phyloP scores from a whole-genome alignment of 1,140 invertebrate genomes.

The Augochlora pura region DNA sequence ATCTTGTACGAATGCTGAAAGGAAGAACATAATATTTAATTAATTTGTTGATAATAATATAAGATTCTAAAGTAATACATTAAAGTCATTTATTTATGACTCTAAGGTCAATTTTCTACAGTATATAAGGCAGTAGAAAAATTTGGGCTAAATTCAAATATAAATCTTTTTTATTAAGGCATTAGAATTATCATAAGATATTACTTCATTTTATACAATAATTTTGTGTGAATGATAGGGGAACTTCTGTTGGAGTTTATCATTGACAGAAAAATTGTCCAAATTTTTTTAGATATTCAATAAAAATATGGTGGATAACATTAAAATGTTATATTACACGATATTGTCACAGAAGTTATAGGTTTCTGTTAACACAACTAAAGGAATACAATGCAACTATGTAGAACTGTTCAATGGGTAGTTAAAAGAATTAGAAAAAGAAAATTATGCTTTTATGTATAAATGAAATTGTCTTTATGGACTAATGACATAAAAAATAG shows the following conservation, averaged over 20 bases:
- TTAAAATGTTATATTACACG: neutral
- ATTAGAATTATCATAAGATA: too few relatives aligned
- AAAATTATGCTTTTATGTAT: neutral
- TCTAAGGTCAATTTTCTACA: too few relatives aligned
- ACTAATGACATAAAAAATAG: neutral
- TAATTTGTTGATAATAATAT: too few relatives aligned
- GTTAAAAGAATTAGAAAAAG: neutral
- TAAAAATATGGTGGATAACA: too few relatives aligned
- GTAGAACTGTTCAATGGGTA: neutral
- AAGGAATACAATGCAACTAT: neutral
- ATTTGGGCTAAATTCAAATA: too few relatives aligned
- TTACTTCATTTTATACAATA: too few relatives aligned
- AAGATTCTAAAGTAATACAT: neutral
- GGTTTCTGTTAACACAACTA: neutral
- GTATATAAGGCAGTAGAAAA: too few relatives aligned
- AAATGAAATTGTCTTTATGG: neutral
- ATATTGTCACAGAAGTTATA: neutral
- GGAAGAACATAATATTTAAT: neutral
- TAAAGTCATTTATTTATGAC: too few relatives aligned
- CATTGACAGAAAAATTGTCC: too few relatives aligned
- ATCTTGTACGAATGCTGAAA: constrained; percentile 86
- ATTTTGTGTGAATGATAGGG: too few relatives aligned
- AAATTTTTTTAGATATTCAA: neutral
- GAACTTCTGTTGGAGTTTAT: too few relatives aligned
- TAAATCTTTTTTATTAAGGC: too few relatives aligned